Base-by-base conservation (phyloP, 2,888 invertebrate species). In the Stenodera caucasica region DNA sequence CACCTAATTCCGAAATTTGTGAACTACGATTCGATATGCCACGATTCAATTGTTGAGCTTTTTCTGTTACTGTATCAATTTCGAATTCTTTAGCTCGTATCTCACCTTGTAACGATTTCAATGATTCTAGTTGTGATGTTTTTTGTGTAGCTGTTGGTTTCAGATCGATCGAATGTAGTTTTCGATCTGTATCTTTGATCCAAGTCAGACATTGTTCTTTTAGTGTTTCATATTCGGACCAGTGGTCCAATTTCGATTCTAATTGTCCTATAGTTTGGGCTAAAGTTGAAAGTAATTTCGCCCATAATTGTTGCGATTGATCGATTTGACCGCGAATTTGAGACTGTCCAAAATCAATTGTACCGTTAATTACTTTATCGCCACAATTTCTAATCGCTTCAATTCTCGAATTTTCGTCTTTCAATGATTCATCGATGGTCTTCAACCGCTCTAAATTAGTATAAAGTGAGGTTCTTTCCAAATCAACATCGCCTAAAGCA, bases 31-130 rank as follows among this genome's bases (percentile, higher is more conserved):
- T 88, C 56, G 89, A 87, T 14, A 90, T 80, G 11, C 89, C 88
- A 67, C 91, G 91, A 64, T 92, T 88, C 11, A 95, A 80, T 65
- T 90, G 87, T 76, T 97, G 96, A 0, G 94, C 93, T 68, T 91
- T 89, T 78, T 97, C 97, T 21, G 94, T 94, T 0, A 97, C 91
- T 55, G 91, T 90, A 72, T 97, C 96, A 59, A 96, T 93, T 82
- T 96, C 96, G 11, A 95, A 81, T 80, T 95, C 95, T 75, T 94
- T 94, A 2, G 94, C 94, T 49, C 92, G 86, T 1, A 95, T 90
- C 82, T 94, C 93, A 51, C 94, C 94, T 81, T 95, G 95, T 29
- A 94, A 79, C 26, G 84, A 82, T 79, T 92, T 87, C 65, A 96
- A 84, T 55, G 86, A 84, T 67, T 94, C 93, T 51, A 95, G 83